Evolutionary conservation across 92 coral and sea anemone genomes (phyloP).

Genomic region (Phenganax marumi): DNA sequence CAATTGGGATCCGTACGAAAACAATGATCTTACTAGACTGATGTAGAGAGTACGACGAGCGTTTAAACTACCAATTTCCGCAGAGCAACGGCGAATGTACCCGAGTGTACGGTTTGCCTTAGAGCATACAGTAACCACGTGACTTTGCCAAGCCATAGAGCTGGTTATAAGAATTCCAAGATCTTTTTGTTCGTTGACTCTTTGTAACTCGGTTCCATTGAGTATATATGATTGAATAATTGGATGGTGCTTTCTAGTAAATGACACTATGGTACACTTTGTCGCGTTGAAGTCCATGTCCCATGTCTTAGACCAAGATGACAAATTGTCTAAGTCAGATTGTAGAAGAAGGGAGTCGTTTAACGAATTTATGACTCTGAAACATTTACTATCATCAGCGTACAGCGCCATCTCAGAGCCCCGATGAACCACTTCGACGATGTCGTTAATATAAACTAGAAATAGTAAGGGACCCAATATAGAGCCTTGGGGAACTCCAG

Average conservation of each 20-base stretch:
- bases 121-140: slow-evolving; percentile 2
- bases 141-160: not conserved
- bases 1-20: slow-evolving; percentile 17
- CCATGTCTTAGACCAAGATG: slow-evolving; percentile 32
- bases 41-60: not conserved
- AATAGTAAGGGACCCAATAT: slow-evolving; percentile 23
- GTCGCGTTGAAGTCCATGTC: slow-evolving; percentile 6
- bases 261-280: slow-evolving; percentile 12
- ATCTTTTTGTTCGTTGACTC: slow-evolving; percentile 20
- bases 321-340: slow-evolving; percentile 33
- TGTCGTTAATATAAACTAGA: not conserved
- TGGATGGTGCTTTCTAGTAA: slow-evolving; percentile 13
- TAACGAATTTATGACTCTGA: slow-evolving; percentile 15
- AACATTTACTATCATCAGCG: slow-evolving; percentile 43
- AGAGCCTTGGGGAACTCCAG: slow-evolving; percentile 34
- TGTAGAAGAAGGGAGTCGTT: slow-evolving; percentile 13
- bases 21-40: not conserved
- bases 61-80: slow-evolving; percentile 1
- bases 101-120: slow-evolving; percentile 13
- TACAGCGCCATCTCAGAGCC: slow-evolving; percentile 27
- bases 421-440: slow-evolving; percentile 7
- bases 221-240: slow-evolving; percentile 7
- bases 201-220: not conserved
- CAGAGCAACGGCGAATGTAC: slow-evolving; percentile 10
- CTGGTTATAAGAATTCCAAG: slow-evolving; percentile 9